These are phyloP conservation scores for Meles meles DNA, from an alignment of 2,113 vertebrate genomes.

Conservation along the genomic window DNA sequence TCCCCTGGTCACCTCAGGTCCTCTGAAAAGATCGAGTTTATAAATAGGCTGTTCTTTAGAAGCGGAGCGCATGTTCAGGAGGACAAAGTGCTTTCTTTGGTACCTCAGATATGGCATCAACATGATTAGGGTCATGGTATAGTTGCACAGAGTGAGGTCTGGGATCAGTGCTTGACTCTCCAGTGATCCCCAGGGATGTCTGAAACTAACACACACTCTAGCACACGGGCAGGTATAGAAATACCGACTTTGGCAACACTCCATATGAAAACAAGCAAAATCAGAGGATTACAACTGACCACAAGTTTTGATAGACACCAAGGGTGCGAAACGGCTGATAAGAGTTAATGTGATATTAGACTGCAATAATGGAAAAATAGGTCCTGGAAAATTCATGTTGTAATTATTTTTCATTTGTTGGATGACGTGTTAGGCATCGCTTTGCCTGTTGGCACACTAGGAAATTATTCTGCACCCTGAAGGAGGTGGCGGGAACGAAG, in stretches of 20 bases:
- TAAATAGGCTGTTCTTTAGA: conserved; percentile 54
- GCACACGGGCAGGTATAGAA: not conserved
- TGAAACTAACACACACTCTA: not conserved
- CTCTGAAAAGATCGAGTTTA: conserved; percentile 17
- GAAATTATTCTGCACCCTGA: not conserved
- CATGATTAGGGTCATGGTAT: not conserved
- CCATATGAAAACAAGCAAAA: not conserved
- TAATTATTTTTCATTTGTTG: conserved; percentile 1
- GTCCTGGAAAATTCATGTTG: not conserved
- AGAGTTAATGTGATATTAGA: not conserved
- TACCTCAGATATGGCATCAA: too few species aligned
- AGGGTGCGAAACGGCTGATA: not conserved
- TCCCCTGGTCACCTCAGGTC: conserved; percentile 9
- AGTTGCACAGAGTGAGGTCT: not conserved
- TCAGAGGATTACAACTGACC: not conserved
- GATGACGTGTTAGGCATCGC: not conserved
- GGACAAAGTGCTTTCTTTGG: not conserved
- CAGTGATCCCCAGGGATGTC: not conserved
- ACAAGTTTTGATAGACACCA: not conserved
- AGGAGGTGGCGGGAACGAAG: not conserved
- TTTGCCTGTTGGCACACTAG: not conserved
- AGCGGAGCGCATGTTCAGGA: not conserved
- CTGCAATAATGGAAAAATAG: not conserved
- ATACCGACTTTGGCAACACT: not conserved
- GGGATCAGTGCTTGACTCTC: not conserved